Evolutionary conservation across 2,113 vertebrate species (phyloP).

Genomic region (Paratilapia polleni): DNA sequence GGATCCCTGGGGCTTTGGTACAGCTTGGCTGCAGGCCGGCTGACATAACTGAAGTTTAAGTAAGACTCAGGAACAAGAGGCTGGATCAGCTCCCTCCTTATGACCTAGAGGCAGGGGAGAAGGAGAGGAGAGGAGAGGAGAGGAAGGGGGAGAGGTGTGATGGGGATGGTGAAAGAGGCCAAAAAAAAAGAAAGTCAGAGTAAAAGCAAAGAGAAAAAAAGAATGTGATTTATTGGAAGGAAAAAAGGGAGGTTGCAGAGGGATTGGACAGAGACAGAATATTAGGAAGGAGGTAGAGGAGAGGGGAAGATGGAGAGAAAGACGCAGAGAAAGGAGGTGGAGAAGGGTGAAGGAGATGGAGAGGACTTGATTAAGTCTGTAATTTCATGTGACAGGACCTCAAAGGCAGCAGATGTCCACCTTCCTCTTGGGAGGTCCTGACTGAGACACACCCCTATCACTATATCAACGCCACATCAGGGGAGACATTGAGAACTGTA

Average conservation of each 20-base stretch:
- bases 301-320: neutral
- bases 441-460: constrained; percentile 44
- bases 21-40: constrained; percentile 42
- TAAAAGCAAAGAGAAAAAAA: constrained; percentile 26
- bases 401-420: constrained; percentile 64
- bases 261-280: neutral
- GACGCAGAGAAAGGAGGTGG: constrained; percentile 12
- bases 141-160: neutral
- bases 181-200: constrained; percentile 41
- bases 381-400: constrained; percentile 67
- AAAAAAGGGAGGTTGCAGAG: neutral
- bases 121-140: neutral
- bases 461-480: constrained; percentile 52
- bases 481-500: neutral
- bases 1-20: constrained; percentile 51
- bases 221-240: constrained; percentile 12
- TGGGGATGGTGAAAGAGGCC: neutral
- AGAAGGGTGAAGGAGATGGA: constrained; percentile 35
- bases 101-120: constrained; percentile 41
- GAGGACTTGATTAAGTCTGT: constrained; percentile 65
- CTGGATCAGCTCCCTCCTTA: constrained; percentile 17
- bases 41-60: constrained; percentile 66
- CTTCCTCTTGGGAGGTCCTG: constrained; percentile 55
- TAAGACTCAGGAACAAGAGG: constrained; percentile 58
- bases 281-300: neutral